A percentile compares a stretch with the other conserved stretches of the same genome.
Evolutionary conservation across 2,797 vertebrate genomes (phyloP).

Genomic region (Myiothlypis chrysogaster): DNA sequence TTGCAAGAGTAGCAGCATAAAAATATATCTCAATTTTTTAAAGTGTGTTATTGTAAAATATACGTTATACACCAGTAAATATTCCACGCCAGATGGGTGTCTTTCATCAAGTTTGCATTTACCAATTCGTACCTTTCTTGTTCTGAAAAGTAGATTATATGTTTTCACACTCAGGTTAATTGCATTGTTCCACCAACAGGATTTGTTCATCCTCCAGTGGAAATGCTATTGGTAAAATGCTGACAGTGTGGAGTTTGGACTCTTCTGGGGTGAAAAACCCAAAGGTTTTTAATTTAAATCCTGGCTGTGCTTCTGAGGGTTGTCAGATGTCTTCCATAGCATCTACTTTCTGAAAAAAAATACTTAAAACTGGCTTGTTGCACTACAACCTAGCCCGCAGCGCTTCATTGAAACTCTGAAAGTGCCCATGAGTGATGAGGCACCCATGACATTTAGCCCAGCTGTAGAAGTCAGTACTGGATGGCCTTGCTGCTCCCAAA

Average conservation of each 20-base stretch:
- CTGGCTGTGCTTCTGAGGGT: neutral
- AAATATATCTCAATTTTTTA: neutral
- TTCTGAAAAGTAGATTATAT: neutral
- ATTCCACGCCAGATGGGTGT: neutral
- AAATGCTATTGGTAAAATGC: neutral
- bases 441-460: neutral
- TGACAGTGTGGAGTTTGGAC: neutral
- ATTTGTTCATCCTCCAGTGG: neutral
- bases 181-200: neutral
- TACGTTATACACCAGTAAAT: conserved; percentile 12
- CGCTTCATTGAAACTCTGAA: accelerated
- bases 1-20: neutral
- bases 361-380: neutral
- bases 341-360: neutral
- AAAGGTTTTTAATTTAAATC: neutral
- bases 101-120: conserved; percentile 26
- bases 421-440: neutral
- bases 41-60: neutral
- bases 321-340: neutral
- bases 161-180: neutral
- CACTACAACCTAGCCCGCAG: neutral
- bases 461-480: neutral
- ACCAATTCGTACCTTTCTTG: neutral
- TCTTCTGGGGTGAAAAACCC: neutral
- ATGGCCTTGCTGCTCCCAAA: neutral